Evolutionary conservation across 2,888 invertebrate species (phyloP).

Genomic region (Xanthia togata): DNA sequence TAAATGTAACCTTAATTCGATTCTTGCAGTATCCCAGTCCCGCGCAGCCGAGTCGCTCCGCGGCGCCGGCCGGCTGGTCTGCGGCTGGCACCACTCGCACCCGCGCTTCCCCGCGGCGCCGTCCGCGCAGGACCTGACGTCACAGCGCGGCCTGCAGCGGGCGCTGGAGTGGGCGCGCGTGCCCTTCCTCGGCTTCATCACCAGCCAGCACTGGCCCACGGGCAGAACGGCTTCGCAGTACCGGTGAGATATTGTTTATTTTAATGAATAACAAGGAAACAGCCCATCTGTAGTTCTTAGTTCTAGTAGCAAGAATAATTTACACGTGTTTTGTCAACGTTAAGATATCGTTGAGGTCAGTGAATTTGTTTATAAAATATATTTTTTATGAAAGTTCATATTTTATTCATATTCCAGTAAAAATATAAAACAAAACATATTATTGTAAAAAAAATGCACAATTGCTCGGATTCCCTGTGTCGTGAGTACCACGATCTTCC

Average conservation of each 20-base stretch:
- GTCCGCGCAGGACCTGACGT: constrained; percentile 92
- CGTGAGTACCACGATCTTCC: no score
- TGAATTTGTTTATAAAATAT: no score
- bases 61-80: constrained; percentile 84
- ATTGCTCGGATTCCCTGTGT: no score
- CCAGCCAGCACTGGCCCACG: constrained; percentile 91
- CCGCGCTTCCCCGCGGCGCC: constrained; percentile 93
- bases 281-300: neutral
- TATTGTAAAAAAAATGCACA: no score
- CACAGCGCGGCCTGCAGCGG: constrained; percentile 90
- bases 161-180: constrained; percentile 79
- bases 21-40: constrained; percentile 86
- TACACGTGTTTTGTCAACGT: neutral
- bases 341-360: neutral
- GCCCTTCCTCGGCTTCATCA: constrained; percentile 92
- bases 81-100: constrained; percentile 95
- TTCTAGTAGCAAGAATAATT: neutral
- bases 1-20: no score
- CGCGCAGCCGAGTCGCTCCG: constrained; percentile 90
- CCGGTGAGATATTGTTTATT: constrained; percentile 70
- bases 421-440: no score
- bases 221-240: constrained; percentile 90
- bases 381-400: no score
- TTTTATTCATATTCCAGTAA: neutral
- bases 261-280: neutral